A percentile compares a stretch with the other conserved stretches of the same genome.
phyloP scores from a whole-genome alignment of 2,113 vertebrate genomes.

The Meleagris gallopavo region DNA sequence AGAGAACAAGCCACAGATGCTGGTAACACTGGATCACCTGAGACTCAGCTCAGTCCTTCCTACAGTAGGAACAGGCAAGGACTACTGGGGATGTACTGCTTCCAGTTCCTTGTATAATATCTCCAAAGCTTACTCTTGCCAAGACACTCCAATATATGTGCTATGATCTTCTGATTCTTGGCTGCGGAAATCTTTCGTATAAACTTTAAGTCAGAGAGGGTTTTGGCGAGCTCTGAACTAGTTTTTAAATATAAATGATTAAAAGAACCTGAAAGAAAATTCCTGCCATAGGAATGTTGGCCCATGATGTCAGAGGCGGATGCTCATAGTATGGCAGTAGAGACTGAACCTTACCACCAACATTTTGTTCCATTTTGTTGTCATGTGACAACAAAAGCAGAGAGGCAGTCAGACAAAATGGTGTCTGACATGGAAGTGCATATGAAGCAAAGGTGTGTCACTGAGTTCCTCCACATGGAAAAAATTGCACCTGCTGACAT shows the following conservation, averaged over 20 bases:
- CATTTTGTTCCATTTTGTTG: no score
- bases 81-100: neutral
- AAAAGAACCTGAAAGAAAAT: neutral
- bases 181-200: neutral
- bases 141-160: neutral
- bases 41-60: neutral
- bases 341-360: no score
- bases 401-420: no score
- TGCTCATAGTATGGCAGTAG: no score
- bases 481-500: no score
- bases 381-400: no score
- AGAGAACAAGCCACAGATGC: neutral
- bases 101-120: neutral
- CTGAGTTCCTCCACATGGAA: no score
- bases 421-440: no score
- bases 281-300: neutral
- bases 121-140: neutral
- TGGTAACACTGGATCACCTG: neutral
- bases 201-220: neutral
- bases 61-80: neutral
- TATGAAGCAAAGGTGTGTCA: no score
- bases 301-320: no score
- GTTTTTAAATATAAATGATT: neutral
- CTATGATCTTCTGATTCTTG: neutral
- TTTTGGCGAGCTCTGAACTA: neutral